These are phyloP conservation scores for Coelinius sp. DNA, from an alignment of 2,888 invertebrate species.

Conservation along the genomic window DNA sequence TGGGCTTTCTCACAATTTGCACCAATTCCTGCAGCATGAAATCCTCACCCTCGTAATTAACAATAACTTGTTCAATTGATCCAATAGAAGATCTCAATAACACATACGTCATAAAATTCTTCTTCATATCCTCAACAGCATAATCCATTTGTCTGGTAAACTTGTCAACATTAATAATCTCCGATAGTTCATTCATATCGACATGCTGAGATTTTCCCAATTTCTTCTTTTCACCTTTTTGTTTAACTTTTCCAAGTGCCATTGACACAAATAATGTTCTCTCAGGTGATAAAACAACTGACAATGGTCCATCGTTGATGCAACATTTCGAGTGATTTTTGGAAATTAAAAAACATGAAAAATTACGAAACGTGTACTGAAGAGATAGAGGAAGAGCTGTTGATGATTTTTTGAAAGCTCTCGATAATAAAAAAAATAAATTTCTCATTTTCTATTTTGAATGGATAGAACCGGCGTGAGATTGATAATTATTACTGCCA, in stretches of 20 bases:
- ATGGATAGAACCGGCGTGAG: background rate
- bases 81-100: constrained; percentile 86
- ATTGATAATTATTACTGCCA: background rate
- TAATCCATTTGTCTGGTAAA: constrained; percentile 79
- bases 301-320: background rate
- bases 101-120: constrained; percentile 84
- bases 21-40: constrained; percentile 90
- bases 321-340: background rate
- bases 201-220: constrained; percentile 75
- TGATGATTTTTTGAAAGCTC: background rate
- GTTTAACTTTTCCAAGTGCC: constrained; percentile 52
- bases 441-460: background rate
- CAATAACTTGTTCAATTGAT: constrained; percentile 82
- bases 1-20: constrained; percentile 89
- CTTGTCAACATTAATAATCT: constrained; percentile 79
- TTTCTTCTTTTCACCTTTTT: constrained; percentile 59
- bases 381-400: no score
- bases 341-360: background rate
- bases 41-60: constrained; percentile 84
- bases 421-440: background rate
- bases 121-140: constrained; percentile 81
- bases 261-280: constrained; percentile 28
- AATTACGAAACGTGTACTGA: background rate
- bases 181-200: constrained; percentile 80
- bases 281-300: background rate